phyloP scores from a whole-genome alignment of 2,113 vertebrate species.

The Anseranas semipalmata region DNA sequence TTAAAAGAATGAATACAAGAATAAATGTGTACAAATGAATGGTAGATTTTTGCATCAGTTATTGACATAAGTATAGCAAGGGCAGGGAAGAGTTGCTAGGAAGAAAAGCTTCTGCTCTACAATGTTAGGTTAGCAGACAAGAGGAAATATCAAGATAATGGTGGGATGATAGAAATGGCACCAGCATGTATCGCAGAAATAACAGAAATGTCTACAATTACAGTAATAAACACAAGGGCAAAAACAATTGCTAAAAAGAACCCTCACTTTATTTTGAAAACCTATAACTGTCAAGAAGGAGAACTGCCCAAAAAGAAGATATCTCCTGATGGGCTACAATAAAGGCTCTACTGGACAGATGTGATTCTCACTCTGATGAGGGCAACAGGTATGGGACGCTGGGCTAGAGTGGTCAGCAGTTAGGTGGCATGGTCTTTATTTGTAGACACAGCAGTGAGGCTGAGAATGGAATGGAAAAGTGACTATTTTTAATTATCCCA shows the following conservation, averaged over 20 bases:
- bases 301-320: not conserved
- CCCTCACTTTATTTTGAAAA: not conserved
- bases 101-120: not conserved
- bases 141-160: not conserved
- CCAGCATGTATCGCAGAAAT: not conserved
- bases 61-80: not conserved
- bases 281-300: accelerated
- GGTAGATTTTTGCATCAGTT: not conserved
- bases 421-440: not conserved
- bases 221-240: not conserved
- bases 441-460: not conserved
- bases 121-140: not conserved
- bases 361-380: not conserved
- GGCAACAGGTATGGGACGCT: not conserved
- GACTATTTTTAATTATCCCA: not conserved
- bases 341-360: not conserved
- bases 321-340: not conserved
- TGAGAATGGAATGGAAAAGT: not conserved
- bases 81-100: not conserved
- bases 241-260: not conserved
- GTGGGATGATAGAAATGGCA: not conserved
- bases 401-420: accelerated
- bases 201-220: not conserved
- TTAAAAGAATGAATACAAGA: not conserved
- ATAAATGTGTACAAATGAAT: not conserved